A percentile compares a stretch with the other conserved stretches of the same genome.
Conservation (phyloP, 2,797 vertebrate species). For the Pantherophis vulpinus region DNA sequence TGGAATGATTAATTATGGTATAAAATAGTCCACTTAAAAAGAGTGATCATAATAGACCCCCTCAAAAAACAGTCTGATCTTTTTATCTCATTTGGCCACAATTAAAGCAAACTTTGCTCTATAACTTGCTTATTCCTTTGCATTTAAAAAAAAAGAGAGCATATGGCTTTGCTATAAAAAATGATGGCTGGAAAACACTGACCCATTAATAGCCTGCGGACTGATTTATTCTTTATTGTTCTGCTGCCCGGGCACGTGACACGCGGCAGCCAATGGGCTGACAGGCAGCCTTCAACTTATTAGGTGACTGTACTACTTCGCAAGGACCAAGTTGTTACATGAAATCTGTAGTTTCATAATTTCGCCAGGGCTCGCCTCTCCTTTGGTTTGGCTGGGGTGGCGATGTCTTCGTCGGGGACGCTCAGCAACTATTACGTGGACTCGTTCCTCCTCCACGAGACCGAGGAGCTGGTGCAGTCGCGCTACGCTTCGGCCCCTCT, state of each 20-base stretch:
- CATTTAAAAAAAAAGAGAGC: constrained; percentile 93
- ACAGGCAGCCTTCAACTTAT: constrained; percentile 89
- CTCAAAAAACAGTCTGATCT: constrained; percentile 67
- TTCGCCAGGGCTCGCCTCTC: constrained; percentile 64
- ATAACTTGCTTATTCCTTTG: constrained; percentile 80
- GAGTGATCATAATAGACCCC: background rate
- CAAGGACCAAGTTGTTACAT: constrained; percentile 87
- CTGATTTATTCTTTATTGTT: constrained; percentile 99
- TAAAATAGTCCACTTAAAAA: constrained; percentile 78
- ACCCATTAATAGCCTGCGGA: constrained; percentile 91
- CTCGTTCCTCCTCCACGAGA: constrained; percentile 85
- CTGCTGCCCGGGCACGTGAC: constrained; percentile 90
- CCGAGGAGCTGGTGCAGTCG: constrained; percentile 86
- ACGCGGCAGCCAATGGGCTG: constrained; percentile 84
- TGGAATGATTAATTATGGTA: constrained; percentile 81
- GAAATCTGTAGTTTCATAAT: constrained; percentile 88
- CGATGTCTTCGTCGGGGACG: constrained; percentile 91
- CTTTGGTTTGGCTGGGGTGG: constrained; percentile 44
- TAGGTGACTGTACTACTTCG: constrained; percentile 89
- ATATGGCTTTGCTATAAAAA: constrained; percentile 91
- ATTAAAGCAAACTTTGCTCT: constrained; percentile 84
- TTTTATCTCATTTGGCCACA: constrained; percentile 79
- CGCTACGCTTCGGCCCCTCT: constrained; percentile 84
- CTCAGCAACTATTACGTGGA: constrained; percentile 92
- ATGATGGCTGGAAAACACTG: constrained; percentile 94